A percentile compares a stretch with the other conserved stretches of the same genome.
Evolutionary conservation across 1,140 invertebrate genomes (phyloP).

Genomic region (Drosophila murphyi): DNA sequence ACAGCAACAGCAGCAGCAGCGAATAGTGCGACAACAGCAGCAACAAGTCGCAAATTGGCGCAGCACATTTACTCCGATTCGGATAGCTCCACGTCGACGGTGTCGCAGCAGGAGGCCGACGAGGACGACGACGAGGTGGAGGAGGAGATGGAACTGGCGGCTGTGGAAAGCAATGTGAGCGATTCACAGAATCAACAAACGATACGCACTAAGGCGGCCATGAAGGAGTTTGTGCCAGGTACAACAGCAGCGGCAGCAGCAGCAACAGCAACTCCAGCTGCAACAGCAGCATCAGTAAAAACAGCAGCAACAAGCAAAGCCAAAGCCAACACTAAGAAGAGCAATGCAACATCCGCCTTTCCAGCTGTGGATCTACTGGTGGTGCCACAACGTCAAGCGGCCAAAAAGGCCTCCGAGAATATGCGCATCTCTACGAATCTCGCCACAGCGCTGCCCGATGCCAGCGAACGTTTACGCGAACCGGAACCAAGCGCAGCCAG

Average conservation of each 20-base stretch:
- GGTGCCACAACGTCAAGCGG: constrained; percentile 95
- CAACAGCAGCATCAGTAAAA: constrained; percentile 46
- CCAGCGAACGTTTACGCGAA: constrained; percentile 56
- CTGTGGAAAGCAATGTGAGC: constrained; percentile 86
- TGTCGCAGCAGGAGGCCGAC: constrained; percentile 31
- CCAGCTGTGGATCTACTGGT: constrained; percentile 90
- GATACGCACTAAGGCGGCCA: constrained; percentile 91
- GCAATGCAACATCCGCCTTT: constrained; percentile 73
- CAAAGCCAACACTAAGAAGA: constrained; percentile 49
- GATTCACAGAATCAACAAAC: constrained; percentile 89
- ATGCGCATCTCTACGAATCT: constrained; percentile 88
- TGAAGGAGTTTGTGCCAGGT: constrained; percentile 90
- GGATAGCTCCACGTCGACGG: constrained; percentile 72
- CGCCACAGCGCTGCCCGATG: constrained; percentile 52
- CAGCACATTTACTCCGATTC: constrained; percentile 81
- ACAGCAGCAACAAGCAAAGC: constrained; percentile 26
- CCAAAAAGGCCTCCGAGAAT: constrained; percentile 95
- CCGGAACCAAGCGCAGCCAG: constrained; percentile 30
- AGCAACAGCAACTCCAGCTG: constrained; percentile 46
- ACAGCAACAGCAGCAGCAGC: constrained; percentile 6
- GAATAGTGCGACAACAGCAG: constrained; percentile 58
- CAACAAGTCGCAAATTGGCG: constrained; percentile 48
- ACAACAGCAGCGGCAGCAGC: constrained; percentile 49
- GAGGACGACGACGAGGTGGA: constrained; percentile 72
- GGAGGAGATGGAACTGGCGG: constrained; percentile 72